phyloP scores from a whole-genome alignment of 2,113 vertebrate species.

The Trematomus loennbergii region DNA sequence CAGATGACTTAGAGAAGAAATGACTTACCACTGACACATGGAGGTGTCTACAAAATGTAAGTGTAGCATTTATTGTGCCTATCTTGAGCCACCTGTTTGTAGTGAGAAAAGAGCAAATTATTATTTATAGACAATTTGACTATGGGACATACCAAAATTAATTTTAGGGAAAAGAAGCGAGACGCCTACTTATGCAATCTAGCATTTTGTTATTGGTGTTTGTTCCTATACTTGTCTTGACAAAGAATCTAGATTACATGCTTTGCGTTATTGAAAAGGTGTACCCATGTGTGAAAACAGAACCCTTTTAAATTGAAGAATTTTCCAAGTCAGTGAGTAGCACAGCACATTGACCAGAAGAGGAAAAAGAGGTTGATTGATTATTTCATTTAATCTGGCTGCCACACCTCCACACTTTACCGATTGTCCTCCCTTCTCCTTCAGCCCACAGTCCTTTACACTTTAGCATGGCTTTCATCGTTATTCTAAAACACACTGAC shows the following conservation, averaged over 20 bases:
- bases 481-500: conserved; percentile 60
- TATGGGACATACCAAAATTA: neutral
- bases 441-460: conserved; percentile 42
- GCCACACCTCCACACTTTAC: conserved; percentile 60
- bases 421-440: conserved; percentile 41
- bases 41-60: too few relatives aligned
- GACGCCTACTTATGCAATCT: neutral
- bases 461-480: conserved; percentile 53
- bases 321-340: conserved; percentile 65
- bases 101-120: neutral
- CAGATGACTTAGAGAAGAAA: too few relatives aligned
- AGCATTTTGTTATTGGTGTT: conserved; percentile 6
- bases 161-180: neutral
- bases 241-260: conserved; percentile 20
- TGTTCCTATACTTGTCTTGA: conserved; percentile 13
- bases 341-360: conserved; percentile 59
- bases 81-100: neutral
- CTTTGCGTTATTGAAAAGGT: conserved; percentile 29
- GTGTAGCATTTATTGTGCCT: too few relatives aligned
- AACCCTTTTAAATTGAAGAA: conserved; percentile 48
- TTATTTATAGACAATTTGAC: neutral
- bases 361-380: conserved; percentile 65
- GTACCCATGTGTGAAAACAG: conserved; percentile 48
- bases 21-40: too few relatives aligned
- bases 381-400: conserved; percentile 72